Percentiles rank a stretch among this genome's conserved stretches.
Conservation (phyloP, 1,140 invertebrate genomes). For the Drosophila azteca region DNA sequence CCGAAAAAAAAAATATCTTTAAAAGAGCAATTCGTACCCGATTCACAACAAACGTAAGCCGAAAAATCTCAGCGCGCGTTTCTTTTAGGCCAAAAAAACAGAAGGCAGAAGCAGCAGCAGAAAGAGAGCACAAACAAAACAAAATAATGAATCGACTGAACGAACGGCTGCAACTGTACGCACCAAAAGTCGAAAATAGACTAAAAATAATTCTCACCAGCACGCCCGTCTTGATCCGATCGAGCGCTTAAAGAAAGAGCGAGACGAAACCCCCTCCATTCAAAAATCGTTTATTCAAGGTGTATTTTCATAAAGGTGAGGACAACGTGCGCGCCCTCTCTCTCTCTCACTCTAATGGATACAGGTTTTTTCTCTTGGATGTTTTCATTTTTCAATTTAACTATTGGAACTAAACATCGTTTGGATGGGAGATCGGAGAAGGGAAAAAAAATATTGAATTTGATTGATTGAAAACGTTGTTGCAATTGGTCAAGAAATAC, state of each 20-base stretch:
- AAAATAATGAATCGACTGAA: constrained; percentile 1
- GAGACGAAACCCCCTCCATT: constrained; percentile 9
- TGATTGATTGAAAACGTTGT: too few relatives aligned
- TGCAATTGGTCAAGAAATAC: too few relatives aligned
- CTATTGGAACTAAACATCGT: too few relatives aligned
- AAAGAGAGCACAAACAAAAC: constrained; percentile 32
- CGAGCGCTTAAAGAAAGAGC: constrained; percentile 48
- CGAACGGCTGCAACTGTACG: constrained; percentile 56
- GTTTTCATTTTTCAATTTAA: not conserved
- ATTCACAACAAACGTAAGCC: not conserved
- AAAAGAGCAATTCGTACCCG: too few relatives aligned
- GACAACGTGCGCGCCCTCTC: not conserved
- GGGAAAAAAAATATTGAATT: too few relatives aligned
- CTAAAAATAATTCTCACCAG: constrained; percentile 77
- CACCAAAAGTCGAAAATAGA: constrained; percentile 76
- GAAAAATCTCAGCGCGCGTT: too few relatives aligned
- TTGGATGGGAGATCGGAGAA: too few relatives aligned
- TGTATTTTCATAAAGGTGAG: not conserved
- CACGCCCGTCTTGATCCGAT: constrained; percentile 27
- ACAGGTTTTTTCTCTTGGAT: too few relatives aligned
- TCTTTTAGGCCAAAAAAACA: too few relatives aligned
- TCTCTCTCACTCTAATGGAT: too few relatives aligned
- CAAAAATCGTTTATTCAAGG: constrained; percentile 31
- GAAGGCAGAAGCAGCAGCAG: not conserved
- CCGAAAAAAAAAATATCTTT: too few relatives aligned